phyloP scores from a whole-genome alignment of 2,797 vertebrate species.

The Eospalax fontanierii region DNA sequence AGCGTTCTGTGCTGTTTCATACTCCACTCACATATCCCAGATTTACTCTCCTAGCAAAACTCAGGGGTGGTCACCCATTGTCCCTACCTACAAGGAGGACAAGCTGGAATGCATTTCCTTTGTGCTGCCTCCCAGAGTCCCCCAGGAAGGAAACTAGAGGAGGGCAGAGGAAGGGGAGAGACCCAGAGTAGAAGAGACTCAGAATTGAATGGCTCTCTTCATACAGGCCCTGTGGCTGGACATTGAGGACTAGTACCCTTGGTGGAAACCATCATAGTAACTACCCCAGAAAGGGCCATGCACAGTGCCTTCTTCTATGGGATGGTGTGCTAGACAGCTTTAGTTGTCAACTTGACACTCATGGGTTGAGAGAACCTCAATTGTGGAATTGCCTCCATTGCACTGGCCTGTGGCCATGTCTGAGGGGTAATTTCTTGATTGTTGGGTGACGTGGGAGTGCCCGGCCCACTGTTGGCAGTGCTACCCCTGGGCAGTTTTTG shows the following conservation, averaged over 20 bases:
- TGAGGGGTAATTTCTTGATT: no score
- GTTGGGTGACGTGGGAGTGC: no score
- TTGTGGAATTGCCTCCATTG: no score
- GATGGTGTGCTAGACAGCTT: no score
- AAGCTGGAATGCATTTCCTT: neutral
- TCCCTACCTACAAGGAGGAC: neutral
- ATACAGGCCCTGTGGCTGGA: neutral
- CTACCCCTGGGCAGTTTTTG: no score
- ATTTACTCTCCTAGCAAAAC: neutral
- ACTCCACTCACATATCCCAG: neutral
- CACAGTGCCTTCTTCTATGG: no score
- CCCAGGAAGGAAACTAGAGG: neutral
- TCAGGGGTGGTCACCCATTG: neutral
- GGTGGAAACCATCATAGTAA: no score
- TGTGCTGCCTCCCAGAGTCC: neutral
- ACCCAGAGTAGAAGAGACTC: neutral
- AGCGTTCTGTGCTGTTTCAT: neutral
- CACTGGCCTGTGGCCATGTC: no score
- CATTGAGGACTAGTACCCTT: accelerated
- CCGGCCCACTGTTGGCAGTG: no score
- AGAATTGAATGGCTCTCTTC: neutral
- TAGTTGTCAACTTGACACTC: no score
- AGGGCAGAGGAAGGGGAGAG: neutral
- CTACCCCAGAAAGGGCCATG: neutral
- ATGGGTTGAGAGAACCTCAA: no score